A percentile compares a stretch with the other conserved stretches of the same genome.
Evolutionary conservation across 2,113 vertebrate genomes (phyloP).

Genomic region (Microtus pennsylvanicus): DNA sequence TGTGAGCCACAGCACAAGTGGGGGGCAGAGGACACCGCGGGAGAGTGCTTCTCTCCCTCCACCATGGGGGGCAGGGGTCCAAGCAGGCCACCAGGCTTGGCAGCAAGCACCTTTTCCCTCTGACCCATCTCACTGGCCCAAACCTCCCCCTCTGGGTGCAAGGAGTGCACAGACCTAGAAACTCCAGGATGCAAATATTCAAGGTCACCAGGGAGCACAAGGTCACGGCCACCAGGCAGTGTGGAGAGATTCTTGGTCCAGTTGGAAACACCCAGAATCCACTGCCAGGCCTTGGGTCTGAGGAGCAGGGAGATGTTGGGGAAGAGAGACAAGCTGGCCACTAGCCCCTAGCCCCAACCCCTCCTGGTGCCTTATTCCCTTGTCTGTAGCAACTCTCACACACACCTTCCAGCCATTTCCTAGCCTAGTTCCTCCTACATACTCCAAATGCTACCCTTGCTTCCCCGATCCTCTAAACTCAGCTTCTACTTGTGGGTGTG

Average conservation of each 20-base stretch:
- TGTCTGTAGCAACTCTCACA: neutral
- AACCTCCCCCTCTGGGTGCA: neutral
- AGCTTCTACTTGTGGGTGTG: too few relatives aligned
- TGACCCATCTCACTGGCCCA: neutral
- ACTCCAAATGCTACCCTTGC: too few relatives aligned
- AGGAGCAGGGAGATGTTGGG: neutral
- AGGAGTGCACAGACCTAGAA: neutral
- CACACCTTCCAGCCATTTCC: too few relatives aligned
- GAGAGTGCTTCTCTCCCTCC: too few relatives aligned
- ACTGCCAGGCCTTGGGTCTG: neutral
- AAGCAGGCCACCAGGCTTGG: neutral
- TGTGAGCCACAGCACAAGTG: neutral
- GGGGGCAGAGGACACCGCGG: neutral
- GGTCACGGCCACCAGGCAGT: neutral
- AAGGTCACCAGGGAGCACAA: neutral
- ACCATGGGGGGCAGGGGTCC: neutral
- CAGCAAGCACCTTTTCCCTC: neutral
- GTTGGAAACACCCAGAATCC: neutral
- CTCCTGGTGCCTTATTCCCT: neutral
- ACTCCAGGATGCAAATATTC: neutral
- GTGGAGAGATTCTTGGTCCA: neutral
- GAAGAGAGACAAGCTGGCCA: neutral
- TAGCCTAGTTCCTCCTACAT: too few relatives aligned
- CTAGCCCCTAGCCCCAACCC: neutral
- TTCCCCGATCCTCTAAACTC: too few relatives aligned